Conservation (phyloP, 1,140 invertebrate species). For the Drosophila baimaii region DNA sequence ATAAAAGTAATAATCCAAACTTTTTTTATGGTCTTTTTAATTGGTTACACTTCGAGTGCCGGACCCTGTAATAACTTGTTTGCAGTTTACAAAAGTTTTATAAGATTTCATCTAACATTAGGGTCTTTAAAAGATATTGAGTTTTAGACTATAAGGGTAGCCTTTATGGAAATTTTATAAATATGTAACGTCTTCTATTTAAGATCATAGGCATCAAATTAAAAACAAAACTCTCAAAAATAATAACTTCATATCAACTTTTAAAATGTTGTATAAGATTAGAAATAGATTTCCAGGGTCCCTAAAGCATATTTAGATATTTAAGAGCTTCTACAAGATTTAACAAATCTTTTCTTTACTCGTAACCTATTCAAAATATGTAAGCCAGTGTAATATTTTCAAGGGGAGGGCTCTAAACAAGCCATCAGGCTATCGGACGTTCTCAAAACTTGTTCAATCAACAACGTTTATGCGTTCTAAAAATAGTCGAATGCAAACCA, state of each 20-base stretch:
- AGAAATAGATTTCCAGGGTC: no score
- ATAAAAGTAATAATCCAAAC: no score
- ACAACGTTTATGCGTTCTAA: slow-evolving; percentile 43
- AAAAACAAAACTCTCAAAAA: not conserved
- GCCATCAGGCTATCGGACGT: slow-evolving; percentile 16
- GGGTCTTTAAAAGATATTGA: no score
- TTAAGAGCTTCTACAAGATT: no score
- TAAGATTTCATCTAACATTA: no score
- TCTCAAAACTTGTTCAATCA: slow-evolving; percentile 55
- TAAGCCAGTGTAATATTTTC: slow-evolving; percentile 13
- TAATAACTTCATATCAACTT: not conserved
- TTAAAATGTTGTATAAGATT: not conserved
- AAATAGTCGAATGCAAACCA: slow-evolving; percentile 54
- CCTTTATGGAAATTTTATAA: no score
- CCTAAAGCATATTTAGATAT: not conserved
- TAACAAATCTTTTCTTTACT: rapidly evolving
- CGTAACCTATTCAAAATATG: not conserved
- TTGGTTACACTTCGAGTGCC: no score
- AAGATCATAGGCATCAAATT: not conserved
- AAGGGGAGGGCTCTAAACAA: slow-evolving; percentile 1
- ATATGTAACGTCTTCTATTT: no score
- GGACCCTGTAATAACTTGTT: no score
- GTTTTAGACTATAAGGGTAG: no score
- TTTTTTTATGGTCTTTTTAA: no score
- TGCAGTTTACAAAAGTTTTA: no score